Conservation (phyloP, 92 coral and sea anemone genomes). For the Virgularia gustaviana region DNA sequence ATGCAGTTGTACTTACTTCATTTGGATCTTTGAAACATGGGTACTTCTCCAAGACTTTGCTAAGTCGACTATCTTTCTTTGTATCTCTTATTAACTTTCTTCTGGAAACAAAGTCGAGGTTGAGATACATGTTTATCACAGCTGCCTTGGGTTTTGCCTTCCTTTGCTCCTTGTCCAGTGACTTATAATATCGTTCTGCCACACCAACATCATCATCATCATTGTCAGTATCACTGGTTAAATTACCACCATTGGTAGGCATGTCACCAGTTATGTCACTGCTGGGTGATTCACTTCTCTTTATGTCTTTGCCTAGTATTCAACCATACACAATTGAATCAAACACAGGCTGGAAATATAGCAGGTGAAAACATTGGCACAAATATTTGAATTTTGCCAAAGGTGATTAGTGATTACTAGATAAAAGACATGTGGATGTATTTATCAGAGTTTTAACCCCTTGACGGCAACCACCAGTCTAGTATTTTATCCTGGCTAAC, state of each 20-base stretch:
- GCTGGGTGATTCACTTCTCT: constrained; percentile 19
- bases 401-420: neutral
- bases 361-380: neutral
- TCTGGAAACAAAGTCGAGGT: constrained; percentile 3
- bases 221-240: neutral
- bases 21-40: constrained; percentile 23
- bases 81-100: neutral
- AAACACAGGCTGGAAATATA: neutral
- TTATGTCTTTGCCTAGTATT: constrained; percentile 20
- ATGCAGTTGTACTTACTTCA: constrained; percentile 9
- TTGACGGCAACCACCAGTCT: too few relatives aligned
- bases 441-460: too few relatives aligned
- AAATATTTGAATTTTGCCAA: neutral
- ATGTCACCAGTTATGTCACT: neutral
- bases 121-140: constrained; percentile 16
- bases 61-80: constrained; percentile 7
- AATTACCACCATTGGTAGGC: neutral
- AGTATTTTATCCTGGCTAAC: too few relatives aligned
- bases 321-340: constrained; percentile 1
- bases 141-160: neutral
- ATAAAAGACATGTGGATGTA: too few relatives aligned
- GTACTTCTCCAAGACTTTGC: neutral
- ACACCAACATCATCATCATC: constrained; percentile 5
- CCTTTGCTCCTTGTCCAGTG: constrained; percentile 25
- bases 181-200: constrained; percentile 1